A percentile compares a stretch with the other conserved stretches of the same genome.
Evolutionary conservation across 2,113 vertebrate genomes (phyloP).

Genomic region (Pogona vitticeps): DNA sequence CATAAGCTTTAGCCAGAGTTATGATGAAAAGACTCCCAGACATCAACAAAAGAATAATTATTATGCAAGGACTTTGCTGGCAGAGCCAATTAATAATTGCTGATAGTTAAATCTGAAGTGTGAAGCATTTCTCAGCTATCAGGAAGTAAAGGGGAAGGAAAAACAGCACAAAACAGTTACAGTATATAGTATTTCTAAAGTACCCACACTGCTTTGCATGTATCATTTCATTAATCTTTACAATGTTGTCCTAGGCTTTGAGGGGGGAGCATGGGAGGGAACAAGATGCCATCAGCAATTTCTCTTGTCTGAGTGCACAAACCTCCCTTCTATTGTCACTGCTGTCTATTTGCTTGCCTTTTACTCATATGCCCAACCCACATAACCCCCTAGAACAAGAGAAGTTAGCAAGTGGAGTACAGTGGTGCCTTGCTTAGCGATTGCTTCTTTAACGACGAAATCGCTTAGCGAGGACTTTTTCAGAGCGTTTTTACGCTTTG

Average conservation of each 20-base stretch:
- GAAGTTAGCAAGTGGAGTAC: background rate
- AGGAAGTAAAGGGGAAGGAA: background rate
- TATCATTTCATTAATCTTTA: background rate
- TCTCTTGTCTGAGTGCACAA: too few relatives aligned
- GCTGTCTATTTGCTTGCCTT: too few relatives aligned
- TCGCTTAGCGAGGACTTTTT: too few relatives aligned
- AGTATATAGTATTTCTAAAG: background rate
- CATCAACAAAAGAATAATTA: background rate
- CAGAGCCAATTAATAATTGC: constrained; percentile 24
- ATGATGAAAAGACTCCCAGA: constrained; percentile 19
- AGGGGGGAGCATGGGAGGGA: background rate
- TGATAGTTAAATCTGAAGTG: constrained; percentile 27
- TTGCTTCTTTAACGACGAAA: too few relatives aligned
- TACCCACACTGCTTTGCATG: background rate
- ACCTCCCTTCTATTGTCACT: too few relatives aligned
- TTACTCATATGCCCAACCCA: background rate
- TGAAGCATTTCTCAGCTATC: constrained; percentile 6
- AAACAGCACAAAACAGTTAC: background rate
- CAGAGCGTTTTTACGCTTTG: too few relatives aligned
- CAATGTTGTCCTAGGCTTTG: background rate
- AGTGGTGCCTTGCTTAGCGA: too few relatives aligned
- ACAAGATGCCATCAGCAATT: background rate
- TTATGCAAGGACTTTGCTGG: rapidly evolving
- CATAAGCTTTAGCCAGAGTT: constrained; percentile 8
- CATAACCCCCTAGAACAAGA: background rate